Conservation (phyloP, 2,888 invertebrate genomes). For the Hydriomena furcata region DNA sequence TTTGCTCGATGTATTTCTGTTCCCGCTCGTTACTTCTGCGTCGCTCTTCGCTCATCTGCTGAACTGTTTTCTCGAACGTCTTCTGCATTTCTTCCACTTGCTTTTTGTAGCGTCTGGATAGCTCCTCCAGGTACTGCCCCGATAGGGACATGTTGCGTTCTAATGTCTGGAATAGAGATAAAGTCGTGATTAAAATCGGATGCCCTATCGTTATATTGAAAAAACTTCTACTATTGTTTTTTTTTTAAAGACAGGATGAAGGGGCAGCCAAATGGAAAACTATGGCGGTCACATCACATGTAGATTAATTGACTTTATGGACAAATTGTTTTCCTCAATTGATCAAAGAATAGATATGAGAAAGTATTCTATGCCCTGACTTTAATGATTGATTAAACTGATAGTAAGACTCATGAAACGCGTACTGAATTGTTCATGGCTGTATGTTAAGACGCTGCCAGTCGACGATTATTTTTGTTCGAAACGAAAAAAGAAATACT, state of each 20-base stretch:
- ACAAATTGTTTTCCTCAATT: background rate
- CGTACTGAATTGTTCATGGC: background rate
- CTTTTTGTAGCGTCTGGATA: conserved; percentile 96
- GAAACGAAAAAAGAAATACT: no score
- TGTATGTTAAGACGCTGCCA: background rate
- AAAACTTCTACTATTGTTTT: no score
- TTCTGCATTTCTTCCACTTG: conserved; percentile 98
- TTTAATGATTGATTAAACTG: background rate
- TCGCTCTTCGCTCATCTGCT: conserved; percentile 88
- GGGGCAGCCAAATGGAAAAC: background rate
- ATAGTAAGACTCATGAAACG: background rate
- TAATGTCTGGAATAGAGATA: conserved; percentile 86
- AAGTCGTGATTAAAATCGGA: background rate
- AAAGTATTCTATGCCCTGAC: no score
- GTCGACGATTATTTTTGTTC: no score
- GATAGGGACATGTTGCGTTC: conserved; percentile 99
- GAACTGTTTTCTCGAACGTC: conserved; percentile 90
- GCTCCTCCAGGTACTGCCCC: conserved; percentile 97
- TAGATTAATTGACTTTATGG: no score
- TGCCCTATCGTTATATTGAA: no score
- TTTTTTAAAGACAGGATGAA: no score
- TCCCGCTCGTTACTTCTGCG: conserved; percentile 89
- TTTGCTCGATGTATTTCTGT: conserved; percentile 90
- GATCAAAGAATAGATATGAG: background rate
- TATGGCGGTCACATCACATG: no score